These are phyloP conservation scores for Callimorpha dominula DNA, from an alignment of 2,888 invertebrate genomes.

Conservation along the genomic window DNA sequence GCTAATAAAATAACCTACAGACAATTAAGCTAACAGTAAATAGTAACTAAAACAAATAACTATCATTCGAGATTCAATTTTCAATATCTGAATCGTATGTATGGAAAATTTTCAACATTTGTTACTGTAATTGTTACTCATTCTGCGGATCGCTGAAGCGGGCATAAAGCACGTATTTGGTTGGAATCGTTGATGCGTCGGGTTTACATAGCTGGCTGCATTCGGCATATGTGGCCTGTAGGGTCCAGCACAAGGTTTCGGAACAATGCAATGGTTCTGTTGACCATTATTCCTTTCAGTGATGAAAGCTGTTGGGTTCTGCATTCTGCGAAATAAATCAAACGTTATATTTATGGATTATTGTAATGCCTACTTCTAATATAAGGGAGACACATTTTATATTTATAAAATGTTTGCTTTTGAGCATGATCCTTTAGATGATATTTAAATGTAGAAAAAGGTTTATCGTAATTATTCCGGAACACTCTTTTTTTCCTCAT, in stretches of 20 bases:
- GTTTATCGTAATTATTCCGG: too few species aligned
- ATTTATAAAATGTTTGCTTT: too few species aligned
- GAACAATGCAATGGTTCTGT: conserved; percentile 36
- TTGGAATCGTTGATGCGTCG: conserved; percentile 47
- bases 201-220: conserved; percentile 20
- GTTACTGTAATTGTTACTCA: conserved; percentile 48
- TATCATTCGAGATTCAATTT: conserved; percentile 55
- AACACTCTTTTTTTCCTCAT: too few species aligned
- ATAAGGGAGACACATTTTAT: too few species aligned
- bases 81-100: background rate
- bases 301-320: conserved; percentile 38
- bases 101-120: conserved; percentile 15
- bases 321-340: conserved; percentile 35
- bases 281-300: conserved; percentile 34
- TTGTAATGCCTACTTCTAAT: background rate
- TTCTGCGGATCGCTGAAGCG: conserved; percentile 60
- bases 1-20: background rate
- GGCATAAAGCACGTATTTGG: conserved; percentile 68
- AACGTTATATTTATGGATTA: background rate
- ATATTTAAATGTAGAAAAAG: too few species aligned
- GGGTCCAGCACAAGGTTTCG: conserved; percentile 39
- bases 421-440: too few species aligned
- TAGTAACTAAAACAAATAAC: conserved; percentile 24
- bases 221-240: conserved; percentile 29
- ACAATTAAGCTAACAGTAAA: background rate